Base-by-base conservation (phyloP, 2,888 invertebrate species). In the Sesia apiformis region DNA sequence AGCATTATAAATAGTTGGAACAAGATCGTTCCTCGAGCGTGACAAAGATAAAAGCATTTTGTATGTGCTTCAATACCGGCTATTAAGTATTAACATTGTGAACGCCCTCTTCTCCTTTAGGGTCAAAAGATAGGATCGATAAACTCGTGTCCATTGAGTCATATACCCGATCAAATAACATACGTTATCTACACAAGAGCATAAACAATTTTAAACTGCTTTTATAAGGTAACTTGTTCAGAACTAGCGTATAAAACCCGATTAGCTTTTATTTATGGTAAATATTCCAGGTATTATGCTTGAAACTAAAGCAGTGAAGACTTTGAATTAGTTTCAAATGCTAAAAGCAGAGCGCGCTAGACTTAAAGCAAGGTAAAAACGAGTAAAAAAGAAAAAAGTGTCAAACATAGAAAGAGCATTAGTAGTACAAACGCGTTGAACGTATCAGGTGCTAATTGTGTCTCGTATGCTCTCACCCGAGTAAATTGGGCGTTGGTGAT, bases 91-190 rank as follows among this genome's bases (percentile, higher is more conserved):
- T 72, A 80, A 72, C 74, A 75, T 80, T 74, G 74, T 77, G 82
- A 81, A 81, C 72, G 71, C 78, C 78, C 81, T 79, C 79, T 82
- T 81, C 79, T 23, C 78, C 78, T 73, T 49, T 72, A 69, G 73
- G 82, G 78, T 78, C 81, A 78, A 70, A 71, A 70, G 70, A 69
- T 67, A 70, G 72, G 86, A 83, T 84, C 84, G 70, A 78, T 75
- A 76, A 80, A 78, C 87, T 78, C 72, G 61, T 72, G 78, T 72
- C 81, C 81, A 82, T 77, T 83, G 74, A 84, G 69, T 69, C 71
- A 63, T 63, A 59, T 54, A 59, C 64, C 62, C 63, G 64, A 60
- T 5, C 42, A 7, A 42, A 42, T 42, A 7, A 42, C 7, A 42
- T 5, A 6, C 42, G 42, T 42, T 42, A 42, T 7, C 42, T 7